Base-by-base conservation (phyloP, 2,113 vertebrate genomes). In the Callionymus lyra region DNA sequence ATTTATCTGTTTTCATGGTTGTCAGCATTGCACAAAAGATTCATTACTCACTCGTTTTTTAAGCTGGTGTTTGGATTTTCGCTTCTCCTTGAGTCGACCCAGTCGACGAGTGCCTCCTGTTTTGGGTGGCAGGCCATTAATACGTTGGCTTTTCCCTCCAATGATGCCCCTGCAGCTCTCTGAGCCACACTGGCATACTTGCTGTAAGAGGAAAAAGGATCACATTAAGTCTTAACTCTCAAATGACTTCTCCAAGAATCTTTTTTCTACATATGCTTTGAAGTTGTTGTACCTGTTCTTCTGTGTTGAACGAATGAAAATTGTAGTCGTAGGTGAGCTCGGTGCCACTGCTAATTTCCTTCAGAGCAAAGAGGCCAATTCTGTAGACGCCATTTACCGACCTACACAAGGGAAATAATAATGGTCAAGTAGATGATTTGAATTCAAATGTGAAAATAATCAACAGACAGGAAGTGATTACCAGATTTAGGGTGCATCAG, bases 241-340 rank as follows among this genome's bases (percentile, higher is more conserved):
- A 27, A 27, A 27, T 8, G 21, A 27, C 21, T 5, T 8, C 21
- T 27, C n/a, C n/a, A n/a, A n/a, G 21, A 8, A 27, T 5, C 21
- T 5, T 27, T 14, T 36, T 16, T 4, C 0, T 41, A 44, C 12
- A 9, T 38, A 37, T 32, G 10, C 16, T 16, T 31, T 10, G 2
- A 13, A 47, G 15, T 13, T 44, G 16, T 16, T 54, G 82, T 68
- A 97, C 95, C 90, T 99, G 94, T 57, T 97, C 93, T 46, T 98
- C 95, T 9, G 91, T 91, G 15, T 99, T 99, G 72, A 99, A 99
- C 16, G 95, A 95, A 70, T 98, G 95, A 69, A 99, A 99, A 68
- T 99, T 99, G 86, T 99, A 98, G 78, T 99, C 95, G 0, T 99
- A 99, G 17, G 93, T 98, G 68, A 99, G 86, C 47, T 99, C 95